phyloP scores from a whole-genome alignment of 2,888 invertebrate species.

The Tenthredo livida region DNA sequence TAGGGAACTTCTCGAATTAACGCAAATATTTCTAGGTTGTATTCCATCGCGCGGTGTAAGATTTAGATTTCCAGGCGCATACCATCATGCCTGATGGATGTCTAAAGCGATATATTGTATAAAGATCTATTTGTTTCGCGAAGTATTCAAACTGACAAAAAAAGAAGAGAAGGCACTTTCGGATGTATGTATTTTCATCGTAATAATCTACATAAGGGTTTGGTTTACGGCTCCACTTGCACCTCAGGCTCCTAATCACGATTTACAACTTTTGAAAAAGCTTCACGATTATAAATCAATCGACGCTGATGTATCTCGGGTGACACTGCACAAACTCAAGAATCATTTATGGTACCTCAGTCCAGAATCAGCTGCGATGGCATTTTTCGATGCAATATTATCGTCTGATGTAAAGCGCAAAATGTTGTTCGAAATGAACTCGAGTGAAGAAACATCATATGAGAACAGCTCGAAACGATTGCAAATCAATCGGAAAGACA shows the following conservation, averaged over 20 bases:
- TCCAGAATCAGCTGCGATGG: constrained; percentile 54
- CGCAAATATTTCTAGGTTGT: constrained; percentile 61
- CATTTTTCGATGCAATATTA: constrained; percentile 54
- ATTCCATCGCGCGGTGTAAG: constrained; percentile 45
- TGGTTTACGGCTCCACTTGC: constrained; percentile 54
- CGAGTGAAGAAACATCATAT: neutral
- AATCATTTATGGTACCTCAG: constrained; percentile 56
- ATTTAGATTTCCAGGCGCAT: constrained; percentile 61
- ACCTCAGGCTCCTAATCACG: constrained; percentile 52
- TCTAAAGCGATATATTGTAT: constrained; percentile 57
- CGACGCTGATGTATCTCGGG: constrained; percentile 49
- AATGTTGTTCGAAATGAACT: constrained; percentile 20
- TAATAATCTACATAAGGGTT: constrained; percentile 52
- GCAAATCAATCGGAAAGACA: constrained; percentile 18
- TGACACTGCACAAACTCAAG: constrained; percentile 2
- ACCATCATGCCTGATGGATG: constrained; percentile 67
- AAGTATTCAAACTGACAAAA: constrained; percentile 45
- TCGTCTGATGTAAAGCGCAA: constrained; percentile 46
- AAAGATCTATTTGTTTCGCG: constrained; percentile 57
- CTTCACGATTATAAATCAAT: constrained; percentile 51
- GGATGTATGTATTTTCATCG: constrained; percentile 54
- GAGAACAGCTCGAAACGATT: neutral
- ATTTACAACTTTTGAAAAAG: constrained; percentile 54
- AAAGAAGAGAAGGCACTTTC: constrained; percentile 48
- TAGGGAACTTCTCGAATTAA: constrained; percentile 63